Percentiles rank a stretch among this genome's conserved stretches.
These are phyloP conservation scores for Agapetus fuscipes DNA, from an alignment of 2,888 invertebrate genomes.

Conservation along the genomic window DNA sequence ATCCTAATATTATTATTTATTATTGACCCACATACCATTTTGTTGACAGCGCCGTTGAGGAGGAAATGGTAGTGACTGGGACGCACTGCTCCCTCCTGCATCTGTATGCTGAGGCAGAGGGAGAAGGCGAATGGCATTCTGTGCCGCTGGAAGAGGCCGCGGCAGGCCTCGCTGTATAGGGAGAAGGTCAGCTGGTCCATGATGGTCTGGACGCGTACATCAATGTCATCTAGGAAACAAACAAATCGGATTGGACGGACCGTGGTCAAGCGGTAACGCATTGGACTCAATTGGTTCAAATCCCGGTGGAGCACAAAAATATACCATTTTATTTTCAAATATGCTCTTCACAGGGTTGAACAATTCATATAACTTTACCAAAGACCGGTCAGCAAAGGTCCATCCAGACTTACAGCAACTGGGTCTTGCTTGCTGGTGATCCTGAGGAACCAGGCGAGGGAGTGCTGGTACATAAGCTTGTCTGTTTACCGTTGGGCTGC, in stretches of 20 bases:
- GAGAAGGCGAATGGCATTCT: conserved; percentile 76
- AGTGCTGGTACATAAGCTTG: conserved; percentile 89
- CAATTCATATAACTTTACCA: too few species aligned
- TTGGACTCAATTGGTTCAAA: too few species aligned
- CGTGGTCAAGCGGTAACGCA: neutral
- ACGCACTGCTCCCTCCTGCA: conserved; percentile 47
- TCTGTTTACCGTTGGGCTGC: conserved; percentile 49
- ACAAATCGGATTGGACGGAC: neutral
- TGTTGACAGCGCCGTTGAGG: conserved; percentile 60
- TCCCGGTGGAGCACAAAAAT: too few species aligned
- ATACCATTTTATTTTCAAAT: too few species aligned
- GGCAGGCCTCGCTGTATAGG: conserved; percentile 70
- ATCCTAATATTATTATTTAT: too few species aligned
- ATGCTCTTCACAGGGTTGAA: too few species aligned
- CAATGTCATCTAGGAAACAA: conserved; percentile 50
- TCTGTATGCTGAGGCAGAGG: conserved; percentile 61
- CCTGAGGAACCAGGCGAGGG: conserved; percentile 78
- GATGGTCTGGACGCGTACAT: conserved; percentile 65
- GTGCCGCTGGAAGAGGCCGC: conserved; percentile 77
- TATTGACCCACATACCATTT: neutral
- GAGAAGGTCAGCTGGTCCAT: conserved; percentile 73
- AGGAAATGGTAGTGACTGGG: conserved; percentile 59
- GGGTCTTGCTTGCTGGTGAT: conserved; percentile 62
- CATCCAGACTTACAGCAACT: too few species aligned
- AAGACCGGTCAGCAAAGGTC: too few species aligned